These are phyloP conservation scores for Aurelia aurita DNA, from an alignment of 30 jellyfish, hydroid and myxozoan genomes.

Conservation along the genomic window DNA sequence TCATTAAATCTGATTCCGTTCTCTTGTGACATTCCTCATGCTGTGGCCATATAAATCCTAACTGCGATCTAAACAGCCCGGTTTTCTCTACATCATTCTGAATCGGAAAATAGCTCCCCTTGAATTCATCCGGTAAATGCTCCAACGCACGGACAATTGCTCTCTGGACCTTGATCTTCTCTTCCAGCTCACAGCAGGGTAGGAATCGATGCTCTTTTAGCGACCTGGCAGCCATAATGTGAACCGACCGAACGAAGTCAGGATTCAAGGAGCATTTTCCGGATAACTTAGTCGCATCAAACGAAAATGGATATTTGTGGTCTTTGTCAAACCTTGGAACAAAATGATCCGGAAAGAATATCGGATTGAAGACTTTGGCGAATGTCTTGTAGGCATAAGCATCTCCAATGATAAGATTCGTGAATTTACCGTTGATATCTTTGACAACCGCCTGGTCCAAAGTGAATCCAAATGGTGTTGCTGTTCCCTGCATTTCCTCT, in stretches of 20 bases:
- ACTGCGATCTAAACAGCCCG: neutral
- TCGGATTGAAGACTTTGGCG: slow-evolving; percentile 30
- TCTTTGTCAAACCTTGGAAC: neutral
- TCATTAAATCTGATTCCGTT: neutral
- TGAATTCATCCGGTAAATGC: slow-evolving; percentile 11
- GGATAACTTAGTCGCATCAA: slow-evolving; percentile 23
- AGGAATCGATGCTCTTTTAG: slow-evolving; percentile 37
- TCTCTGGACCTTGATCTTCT: slow-evolving; percentile 9
- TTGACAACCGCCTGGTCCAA: slow-evolving; percentile 12
- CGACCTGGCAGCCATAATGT: slow-evolving; percentile 40
- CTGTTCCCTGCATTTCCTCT: neutral
- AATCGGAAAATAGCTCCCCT: slow-evolving; percentile 30
- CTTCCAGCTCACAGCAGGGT: slow-evolving; percentile 13
- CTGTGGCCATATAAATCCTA: neutral
- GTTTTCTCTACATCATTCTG: neutral
- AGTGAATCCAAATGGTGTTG: slow-evolving; percentile 44
- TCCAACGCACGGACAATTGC: slow-evolving; percentile 13
- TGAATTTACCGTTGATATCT: neutral
- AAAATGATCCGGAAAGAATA: neutral
- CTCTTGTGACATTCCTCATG: neutral
- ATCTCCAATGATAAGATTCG: slow-evolving; percentile 50
- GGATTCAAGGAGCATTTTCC: neutral
- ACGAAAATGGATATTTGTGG: slow-evolving; percentile 32
- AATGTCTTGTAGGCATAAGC: slow-evolving; percentile 23
- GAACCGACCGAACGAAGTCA: slow-evolving; percentile 41